Percentiles rank a stretch among this genome's conserved stretches.
phyloP scores from a whole-genome alignment of 2,113 vertebrate genomes.

The Nestor notabilis region DNA sequence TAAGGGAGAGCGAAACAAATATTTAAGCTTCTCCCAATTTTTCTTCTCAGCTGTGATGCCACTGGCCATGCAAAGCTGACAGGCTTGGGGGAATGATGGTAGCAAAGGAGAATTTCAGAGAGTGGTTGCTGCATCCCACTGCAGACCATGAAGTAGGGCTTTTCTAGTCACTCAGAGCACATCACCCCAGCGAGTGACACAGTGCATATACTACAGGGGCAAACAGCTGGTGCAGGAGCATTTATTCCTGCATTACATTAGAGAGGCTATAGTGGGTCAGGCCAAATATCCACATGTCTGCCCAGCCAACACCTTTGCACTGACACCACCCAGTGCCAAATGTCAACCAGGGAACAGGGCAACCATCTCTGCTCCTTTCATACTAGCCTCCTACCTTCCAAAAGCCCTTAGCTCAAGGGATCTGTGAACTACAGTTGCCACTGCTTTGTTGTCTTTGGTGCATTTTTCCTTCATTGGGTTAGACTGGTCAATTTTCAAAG shows the following conservation, averaged over 20 bases:
- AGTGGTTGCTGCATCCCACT: neutral
- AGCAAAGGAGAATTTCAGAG: neutral
- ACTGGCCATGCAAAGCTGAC: neutral
- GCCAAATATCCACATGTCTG: rapidly evolving
- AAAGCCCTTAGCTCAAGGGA: neutral
- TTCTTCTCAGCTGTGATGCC: neutral
- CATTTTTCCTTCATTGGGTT: neutral
- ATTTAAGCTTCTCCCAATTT: neutral
- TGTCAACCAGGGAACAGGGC: neutral
- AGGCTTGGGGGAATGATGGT: neutral
- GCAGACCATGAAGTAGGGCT: neutral
- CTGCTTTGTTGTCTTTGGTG: neutral
- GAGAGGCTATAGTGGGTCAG: neutral
- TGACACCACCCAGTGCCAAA: neutral
- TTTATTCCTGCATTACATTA: neutral
- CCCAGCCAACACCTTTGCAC: neutral
- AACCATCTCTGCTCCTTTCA: neutral
- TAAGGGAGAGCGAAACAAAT: neutral
- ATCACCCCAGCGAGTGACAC: neutral
- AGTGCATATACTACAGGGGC: neutral
- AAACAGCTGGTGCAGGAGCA: neutral
- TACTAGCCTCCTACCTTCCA: neutral
- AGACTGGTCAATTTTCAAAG: neutral
- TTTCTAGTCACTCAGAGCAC: neutral
- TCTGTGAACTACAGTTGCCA: neutral